These are phyloP conservation scores for Diarsia brunnea DNA, from an alignment of 2,888 invertebrate species.

Conservation along the genomic window DNA sequence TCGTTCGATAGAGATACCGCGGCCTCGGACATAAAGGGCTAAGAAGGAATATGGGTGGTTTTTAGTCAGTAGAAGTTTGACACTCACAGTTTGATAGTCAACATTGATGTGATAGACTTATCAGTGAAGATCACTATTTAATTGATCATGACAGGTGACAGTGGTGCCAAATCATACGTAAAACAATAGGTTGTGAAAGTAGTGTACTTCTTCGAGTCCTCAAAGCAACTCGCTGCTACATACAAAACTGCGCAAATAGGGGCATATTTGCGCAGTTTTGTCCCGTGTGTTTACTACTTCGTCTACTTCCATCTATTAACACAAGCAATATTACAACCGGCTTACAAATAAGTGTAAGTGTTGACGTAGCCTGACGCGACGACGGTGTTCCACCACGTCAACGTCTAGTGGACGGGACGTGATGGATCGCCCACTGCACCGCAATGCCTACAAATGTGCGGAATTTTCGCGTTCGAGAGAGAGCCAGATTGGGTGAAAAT, in stretches of 20 bases:
- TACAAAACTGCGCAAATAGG: not conserved
- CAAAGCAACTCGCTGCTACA: not conserved
- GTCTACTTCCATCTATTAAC: not conserved
- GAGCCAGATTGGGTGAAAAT: conserved; percentile 40
- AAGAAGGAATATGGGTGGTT: no score
- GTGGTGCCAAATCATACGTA: not conserved
- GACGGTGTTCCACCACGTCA: not conserved
- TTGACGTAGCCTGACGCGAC: conserved; percentile 5
- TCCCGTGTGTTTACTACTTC: not conserved
- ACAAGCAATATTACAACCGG: not conserved
- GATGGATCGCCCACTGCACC: conserved; percentile 27
- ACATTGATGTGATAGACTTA: not conserved
- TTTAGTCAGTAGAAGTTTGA: no score
- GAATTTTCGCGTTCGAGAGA: conserved; percentile 40
- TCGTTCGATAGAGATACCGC: no score
- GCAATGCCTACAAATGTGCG: conserved; percentile 14
- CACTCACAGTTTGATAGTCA: no score
- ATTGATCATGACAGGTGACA: not conserved
- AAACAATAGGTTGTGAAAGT: not conserved
- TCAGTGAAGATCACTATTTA: not conserved
- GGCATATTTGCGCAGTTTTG: no score
- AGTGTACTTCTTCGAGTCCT: not conserved
- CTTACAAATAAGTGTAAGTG: conserved; percentile 13
- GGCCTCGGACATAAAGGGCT: no score
- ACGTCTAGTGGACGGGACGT: conserved; percentile 24